These are phyloP conservation scores for Deilephila elpenor DNA, from an alignment of 2,888 invertebrate genomes.

Conservation along the genomic window DNA sequence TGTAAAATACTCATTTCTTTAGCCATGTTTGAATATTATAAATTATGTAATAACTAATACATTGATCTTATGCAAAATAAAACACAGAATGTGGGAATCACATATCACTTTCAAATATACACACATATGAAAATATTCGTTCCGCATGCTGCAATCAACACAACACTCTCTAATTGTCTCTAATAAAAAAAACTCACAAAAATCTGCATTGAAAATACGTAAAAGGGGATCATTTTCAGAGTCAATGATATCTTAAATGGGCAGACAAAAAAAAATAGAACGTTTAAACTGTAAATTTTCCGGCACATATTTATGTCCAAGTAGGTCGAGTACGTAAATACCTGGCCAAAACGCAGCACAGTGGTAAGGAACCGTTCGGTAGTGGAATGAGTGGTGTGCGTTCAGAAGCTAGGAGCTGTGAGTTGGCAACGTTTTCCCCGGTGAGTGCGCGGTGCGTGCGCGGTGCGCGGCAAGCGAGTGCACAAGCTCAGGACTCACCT, in stretches of 20 bases:
- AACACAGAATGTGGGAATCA: constrained; percentile 7
- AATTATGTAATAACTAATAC: too few relatives aligned
- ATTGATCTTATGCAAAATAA: not conserved
- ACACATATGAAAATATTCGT: constrained; percentile 6
- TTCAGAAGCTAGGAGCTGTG: constrained; percentile 34
- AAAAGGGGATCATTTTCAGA: not conserved
- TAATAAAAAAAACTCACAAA: not conserved
- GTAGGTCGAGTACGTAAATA: too few relatives aligned
- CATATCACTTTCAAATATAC: constrained; percentile 4
- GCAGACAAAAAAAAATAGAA: not conserved
- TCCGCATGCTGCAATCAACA: constrained; percentile 21
- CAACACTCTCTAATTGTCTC: not conserved
- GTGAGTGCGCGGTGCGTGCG: constrained; percentile 43
- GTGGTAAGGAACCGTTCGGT: not conserved
- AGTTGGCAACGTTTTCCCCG: constrained; percentile 75
- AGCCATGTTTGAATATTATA: too few relatives aligned
- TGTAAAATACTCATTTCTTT: too few relatives aligned
- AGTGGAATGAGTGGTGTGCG: not conserved
- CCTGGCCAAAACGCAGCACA: too few relatives aligned
- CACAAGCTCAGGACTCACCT: constrained; percentile 83
- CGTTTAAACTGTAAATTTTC: not conserved
- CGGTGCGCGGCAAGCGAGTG: constrained; percentile 52
- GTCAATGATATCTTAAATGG: not conserved
- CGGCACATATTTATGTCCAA: not conserved
- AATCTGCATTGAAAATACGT: not conserved